Evolutionary conservation across 1,140 invertebrate genomes (phyloP).

Genomic region (Rhagoletis pomonella): DNA sequence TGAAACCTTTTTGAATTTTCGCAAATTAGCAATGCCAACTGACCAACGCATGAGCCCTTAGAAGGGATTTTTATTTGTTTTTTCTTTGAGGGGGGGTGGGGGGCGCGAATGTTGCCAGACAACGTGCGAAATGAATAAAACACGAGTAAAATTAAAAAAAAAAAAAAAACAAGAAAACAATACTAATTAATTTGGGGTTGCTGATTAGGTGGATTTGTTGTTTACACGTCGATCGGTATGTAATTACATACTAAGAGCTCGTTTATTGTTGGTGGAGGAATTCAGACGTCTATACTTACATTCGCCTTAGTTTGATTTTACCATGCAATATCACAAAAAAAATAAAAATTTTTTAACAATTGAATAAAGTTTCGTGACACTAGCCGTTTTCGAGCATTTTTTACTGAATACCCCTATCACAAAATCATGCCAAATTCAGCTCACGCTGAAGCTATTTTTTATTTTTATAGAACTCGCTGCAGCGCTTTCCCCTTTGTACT

Average conservation of each 20-base stretch:
- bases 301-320: too few relatives aligned
- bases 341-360: too few relatives aligned
- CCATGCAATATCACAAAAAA: neutral
- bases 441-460: neutral
- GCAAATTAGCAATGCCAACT: slow-evolving; percentile 45
- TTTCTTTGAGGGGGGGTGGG: neutral
- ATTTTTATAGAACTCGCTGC: neutral
- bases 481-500: neutral
- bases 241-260: neutral
- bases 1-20: slow-evolving; percentile 42
- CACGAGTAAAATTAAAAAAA: neutral
- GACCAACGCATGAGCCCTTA: slow-evolving; percentile 4
- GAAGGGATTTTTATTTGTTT: slow-evolving; percentile 7
- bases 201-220: neutral
- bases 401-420: neutral
- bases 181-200: slow-evolving; percentile 33
- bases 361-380: neutral
- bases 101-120: neutral
- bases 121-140: neutral
- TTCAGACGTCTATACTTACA: too few relatives aligned
- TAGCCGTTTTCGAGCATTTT: neutral
- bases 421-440: neutral
- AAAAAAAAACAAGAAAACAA: neutral
- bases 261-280: neutral
- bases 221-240: neutral